phyloP scores from a whole-genome alignment of 30 jellyfish, hydroid and myxozoan genomes.

The Cassiopea andromeda region DNA sequence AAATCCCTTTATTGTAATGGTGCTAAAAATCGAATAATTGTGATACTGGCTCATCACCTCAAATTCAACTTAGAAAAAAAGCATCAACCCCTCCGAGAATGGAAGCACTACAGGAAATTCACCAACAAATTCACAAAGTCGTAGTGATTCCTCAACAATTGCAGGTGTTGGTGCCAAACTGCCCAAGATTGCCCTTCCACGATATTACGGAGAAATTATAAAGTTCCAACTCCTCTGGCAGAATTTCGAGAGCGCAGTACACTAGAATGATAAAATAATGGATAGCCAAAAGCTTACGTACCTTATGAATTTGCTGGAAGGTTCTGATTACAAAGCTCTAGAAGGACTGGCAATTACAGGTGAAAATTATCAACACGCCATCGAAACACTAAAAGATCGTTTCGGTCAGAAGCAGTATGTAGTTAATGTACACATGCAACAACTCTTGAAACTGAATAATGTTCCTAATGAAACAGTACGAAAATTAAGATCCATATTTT shows the following conservation, averaged over 20 bases:
- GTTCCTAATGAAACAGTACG: constrained; percentile 29
- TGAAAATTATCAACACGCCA: constrained; percentile 36
- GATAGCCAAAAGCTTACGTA: constrained; percentile 13
- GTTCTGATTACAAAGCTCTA: constrained; percentile 35
- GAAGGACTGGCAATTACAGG: constrained; percentile 23
- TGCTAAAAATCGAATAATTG: not conserved
- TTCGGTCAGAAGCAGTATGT: not conserved
- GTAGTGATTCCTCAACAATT: too few species aligned
- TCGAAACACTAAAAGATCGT: not conserved
- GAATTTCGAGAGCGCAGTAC: constrained; percentile 7
- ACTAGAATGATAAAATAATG: not conserved
- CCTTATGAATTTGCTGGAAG: constrained; percentile 43
- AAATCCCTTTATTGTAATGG: not conserved
- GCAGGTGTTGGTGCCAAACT: not conserved
- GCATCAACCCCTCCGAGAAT: too few species aligned
- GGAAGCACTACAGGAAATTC: too few species aligned
- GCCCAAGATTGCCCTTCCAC: not conserved
- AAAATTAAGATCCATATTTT: constrained; percentile 14
- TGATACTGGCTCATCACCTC: not conserved
- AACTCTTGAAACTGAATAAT: constrained; percentile 14
- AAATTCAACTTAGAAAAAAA: too few species aligned
- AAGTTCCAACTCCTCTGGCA: not conserved
- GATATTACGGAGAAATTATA: not conserved
- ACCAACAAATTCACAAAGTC: too few species aligned
- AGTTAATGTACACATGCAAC: constrained; percentile 39